Evolutionary conservation across 2,888 invertebrate species (phyloP), one percentile per base, ranked within the genome.

Genomic region (Lepas anatifera): DNA sequence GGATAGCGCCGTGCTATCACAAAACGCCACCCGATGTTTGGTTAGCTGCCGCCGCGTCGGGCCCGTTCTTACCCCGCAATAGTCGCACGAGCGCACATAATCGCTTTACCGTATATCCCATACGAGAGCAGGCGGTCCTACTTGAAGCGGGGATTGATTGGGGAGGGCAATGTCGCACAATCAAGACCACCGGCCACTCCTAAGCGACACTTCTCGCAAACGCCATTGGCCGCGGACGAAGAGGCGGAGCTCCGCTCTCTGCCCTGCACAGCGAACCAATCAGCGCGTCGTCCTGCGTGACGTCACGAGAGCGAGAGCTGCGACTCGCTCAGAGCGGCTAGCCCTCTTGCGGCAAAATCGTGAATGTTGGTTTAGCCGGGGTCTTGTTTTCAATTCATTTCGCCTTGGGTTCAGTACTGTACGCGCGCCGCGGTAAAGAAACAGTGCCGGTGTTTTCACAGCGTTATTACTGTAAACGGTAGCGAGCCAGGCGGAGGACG

Each of bases 321-420:
- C 58, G 58, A 58, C 58, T 58, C 58, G 58, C 58, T 16, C 58
- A 58, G 58, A 32, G 13, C 13, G 18, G 32, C 32, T 35, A 35
- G 58, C 58, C 58, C 58, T 58, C 58, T 58, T 29, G 58, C 58
- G 58, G 58, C 58, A 22, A 18, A 7, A 29, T 16, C n/a, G 18
- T 35, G 58, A 58, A 58, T 58, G 58, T 58, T 58, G 58, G 58
- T 58, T 58, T 58, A 58, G 58, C 58, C 58, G 35, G 58, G 58
- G 58, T 58, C 58, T 58, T 58, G 58, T 58, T 58, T 58, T 58
- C 58, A 32, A 58, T 58, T 58, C 58, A 58, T 58, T 58, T 58
- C 58, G 58, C 58, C 32, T 11, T 7, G 58, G 8, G 18, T 29
- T 58, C 58, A 58, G 58, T 58, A 58, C 35, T 58, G 58, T 58